phyloP scores from a whole-genome alignment of 2,888 invertebrate species.

The Buathra laborator region DNA sequence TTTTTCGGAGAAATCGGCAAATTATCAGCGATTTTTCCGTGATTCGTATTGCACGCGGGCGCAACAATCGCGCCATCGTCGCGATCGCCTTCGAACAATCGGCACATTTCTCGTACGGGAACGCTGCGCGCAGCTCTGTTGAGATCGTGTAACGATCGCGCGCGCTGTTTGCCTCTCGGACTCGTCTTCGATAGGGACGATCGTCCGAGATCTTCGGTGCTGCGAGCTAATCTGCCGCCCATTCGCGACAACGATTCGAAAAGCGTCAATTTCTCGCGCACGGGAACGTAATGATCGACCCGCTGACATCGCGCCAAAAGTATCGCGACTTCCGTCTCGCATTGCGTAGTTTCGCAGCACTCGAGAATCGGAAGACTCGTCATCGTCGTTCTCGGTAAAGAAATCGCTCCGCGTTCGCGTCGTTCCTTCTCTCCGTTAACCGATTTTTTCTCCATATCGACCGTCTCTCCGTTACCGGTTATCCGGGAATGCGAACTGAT shows the following conservation, averaged over 20 bases:
- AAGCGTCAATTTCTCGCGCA: conserved; percentile 89
- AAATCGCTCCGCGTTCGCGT: conserved; percentile 61
- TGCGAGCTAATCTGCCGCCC: conserved; percentile 87
- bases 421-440: conserved; percentile 7
- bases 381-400: conserved; percentile 58
- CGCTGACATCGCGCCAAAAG: conserved; percentile 87
- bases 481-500: conserved; percentile 34
- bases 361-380: conserved; percentile 69
- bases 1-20: conserved; percentile 69
- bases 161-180: conserved; percentile 86
- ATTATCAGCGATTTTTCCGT: conserved; percentile 9
- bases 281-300: conserved; percentile 89
- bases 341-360: conserved; percentile 56
- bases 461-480: conserved; percentile 23
- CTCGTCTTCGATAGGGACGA: conserved; percentile 84
- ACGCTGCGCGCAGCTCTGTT: conserved; percentile 86
- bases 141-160: conserved; percentile 89
- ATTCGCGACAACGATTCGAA: conserved; percentile 90
- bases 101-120: conserved; percentile 89
- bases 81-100: conserved; percentile 89
- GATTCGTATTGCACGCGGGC: not conserved
- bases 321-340: conserved; percentile 85
- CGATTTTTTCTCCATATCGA: conserved; percentile 1
- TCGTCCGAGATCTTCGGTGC: conserved; percentile 88
- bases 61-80: conserved; percentile 55